Conservation (phyloP, 2,113 vertebrate genomes). For the Sitta europaea region DNA sequence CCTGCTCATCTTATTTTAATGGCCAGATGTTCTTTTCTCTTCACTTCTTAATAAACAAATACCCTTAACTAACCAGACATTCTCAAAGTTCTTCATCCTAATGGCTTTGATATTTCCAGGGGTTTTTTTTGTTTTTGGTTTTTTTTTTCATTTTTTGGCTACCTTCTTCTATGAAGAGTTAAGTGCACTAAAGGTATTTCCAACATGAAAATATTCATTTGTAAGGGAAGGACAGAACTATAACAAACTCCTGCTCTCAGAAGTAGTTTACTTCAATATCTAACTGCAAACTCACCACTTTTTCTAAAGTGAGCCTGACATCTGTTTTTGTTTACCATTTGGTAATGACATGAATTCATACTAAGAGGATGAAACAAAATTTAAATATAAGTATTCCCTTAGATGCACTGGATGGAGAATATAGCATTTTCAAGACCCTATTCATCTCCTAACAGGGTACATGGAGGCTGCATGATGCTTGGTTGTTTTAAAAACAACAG, state of each 20-base stretch:
- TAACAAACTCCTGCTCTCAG: background rate
- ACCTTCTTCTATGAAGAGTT: background rate
- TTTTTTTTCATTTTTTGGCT: background rate
- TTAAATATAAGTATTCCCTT: slow-evolving; percentile 19
- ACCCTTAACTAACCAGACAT: slow-evolving; percentile 23
- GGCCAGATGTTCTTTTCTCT: slow-evolving; percentile 63
- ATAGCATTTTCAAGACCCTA: background rate
- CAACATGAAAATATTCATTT: background rate
- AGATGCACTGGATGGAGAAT: slow-evolving; percentile 20
- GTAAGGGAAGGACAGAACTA: background rate
- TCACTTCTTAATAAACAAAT: slow-evolving; percentile 48
- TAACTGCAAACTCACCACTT: slow-evolving; percentile 40
- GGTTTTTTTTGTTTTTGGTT: no score
- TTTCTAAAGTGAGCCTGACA: slow-evolving; percentile 30
- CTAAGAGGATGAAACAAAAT: slow-evolving; percentile 43
- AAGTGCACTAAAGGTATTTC: background rate
- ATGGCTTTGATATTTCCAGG: background rate
- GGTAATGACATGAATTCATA: slow-evolving; percentile 37
- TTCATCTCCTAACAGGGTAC: background rate
- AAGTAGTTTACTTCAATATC: background rate
- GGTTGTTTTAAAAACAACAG: background rate
- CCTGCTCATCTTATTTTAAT: slow-evolving; percentile 52
- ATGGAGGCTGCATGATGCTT: background rate
- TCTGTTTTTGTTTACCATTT: slow-evolving; percentile 62
- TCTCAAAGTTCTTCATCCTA: background rate